These are phyloP conservation scores for Periplaneta americana DNA, from an alignment of 1,140 invertebrate species.

Conservation along the genomic window DNA sequence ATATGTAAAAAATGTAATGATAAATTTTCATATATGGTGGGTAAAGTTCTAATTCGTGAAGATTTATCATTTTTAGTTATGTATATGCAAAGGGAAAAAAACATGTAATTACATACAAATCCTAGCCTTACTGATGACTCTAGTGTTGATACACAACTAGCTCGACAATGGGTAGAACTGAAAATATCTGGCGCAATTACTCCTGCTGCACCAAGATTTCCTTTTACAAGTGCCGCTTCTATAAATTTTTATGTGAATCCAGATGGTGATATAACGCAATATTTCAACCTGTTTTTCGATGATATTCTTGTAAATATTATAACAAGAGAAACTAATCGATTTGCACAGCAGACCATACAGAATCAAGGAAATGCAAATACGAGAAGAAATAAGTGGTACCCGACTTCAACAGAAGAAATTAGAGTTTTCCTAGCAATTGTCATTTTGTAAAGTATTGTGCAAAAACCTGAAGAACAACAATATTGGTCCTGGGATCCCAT, in stretches of 20 bases:
- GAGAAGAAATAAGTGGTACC: not conserved
- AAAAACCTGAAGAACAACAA: not conserved
- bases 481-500: not conserved
- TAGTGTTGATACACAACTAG: no score
- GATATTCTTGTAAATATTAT: not conserved
- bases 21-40: no score
- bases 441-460: not conserved
- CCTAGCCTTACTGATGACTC: no score
- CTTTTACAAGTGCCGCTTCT: not conserved
- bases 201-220: not conserved
- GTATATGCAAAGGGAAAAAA: no score
- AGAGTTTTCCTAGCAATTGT: not conserved
- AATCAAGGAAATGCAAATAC: no score
- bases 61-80: no score
- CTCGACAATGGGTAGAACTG: not conserved
- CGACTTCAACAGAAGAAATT: not conserved
- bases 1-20: no score
- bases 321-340: not conserved
- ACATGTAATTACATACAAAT: no score
- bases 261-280: not conserved
- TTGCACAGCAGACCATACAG: no score
- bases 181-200: not conserved
- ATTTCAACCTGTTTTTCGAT: no score
- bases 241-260: not conserved
- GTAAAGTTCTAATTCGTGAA: no score